phyloP scores from a whole-genome alignment of 2,888 invertebrate species.

The Nephrotoma flavescens region DNA sequence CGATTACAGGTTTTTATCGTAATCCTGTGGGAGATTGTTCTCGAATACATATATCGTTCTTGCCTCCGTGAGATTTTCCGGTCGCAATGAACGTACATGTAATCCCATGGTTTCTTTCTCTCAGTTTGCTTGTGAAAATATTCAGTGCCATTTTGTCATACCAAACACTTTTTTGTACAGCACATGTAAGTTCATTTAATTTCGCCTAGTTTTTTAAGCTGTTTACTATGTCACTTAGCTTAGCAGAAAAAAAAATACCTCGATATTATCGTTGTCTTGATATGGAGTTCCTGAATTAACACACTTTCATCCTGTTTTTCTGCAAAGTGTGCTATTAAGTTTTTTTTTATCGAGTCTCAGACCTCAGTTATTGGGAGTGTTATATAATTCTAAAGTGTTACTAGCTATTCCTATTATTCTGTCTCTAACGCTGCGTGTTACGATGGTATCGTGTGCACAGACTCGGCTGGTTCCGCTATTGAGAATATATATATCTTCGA shows the following conservation, averaged over 20 bases:
- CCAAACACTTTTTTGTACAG: constrained; percentile 9
- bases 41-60: constrained; percentile 6
- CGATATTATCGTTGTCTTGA: neutral
- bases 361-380: too few species aligned
- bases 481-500: neutral
- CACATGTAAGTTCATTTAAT: constrained; percentile 7
- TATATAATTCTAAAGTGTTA: too few species aligned
- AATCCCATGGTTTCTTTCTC: constrained; percentile 14
- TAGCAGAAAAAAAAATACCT: constrained; percentile 5
- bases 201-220: neutral
- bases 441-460: neutral
- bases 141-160: constrained; percentile 15
- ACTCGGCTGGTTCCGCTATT: neutral
- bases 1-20: too few species aligned
- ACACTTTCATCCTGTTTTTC: neutral
- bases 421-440: neutral
- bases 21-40: constrained; percentile 8
- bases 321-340: neutral
- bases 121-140: constrained; percentile 13
- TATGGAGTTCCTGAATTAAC: constrained; percentile 6
- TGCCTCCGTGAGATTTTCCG: constrained; percentile 10
- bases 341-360: too few species aligned
- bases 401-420: too few species aligned
- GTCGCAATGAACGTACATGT: constrained; percentile 14
- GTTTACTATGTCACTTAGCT: constrained; percentile 8